Evolutionary conservation across 1,140 invertebrate species (phyloP), one percentile per base, ranked within the genome.

Genomic region (Cardiocondyla obscurior): DNA sequence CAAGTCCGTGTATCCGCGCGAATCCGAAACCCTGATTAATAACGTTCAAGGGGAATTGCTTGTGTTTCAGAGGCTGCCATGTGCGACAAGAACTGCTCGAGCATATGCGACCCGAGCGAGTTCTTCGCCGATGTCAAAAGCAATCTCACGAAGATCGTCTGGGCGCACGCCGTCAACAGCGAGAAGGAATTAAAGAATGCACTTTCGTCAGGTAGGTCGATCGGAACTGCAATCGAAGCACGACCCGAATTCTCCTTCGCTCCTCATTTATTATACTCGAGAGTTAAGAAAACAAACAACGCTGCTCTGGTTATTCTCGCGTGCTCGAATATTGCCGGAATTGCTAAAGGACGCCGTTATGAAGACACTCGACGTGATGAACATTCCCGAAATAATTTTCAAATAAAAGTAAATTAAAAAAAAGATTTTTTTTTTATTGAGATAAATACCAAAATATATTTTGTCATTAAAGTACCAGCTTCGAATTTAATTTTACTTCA

Each of bases 131-230:
- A 91, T 0, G 73, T 94, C 46, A 76, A 93, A 1, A 89, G 88
- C 7, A 97, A 98, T 92, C 92, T 97, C 55, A 97, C 96, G 2
- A 95, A 95, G 81, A 94, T 98, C 3, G 96, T 95, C 25, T 99
- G 98, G 98, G 96, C 96, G 6, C 97, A 98, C 93, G 97, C 96
- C 1, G 97, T 97, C 3, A 98, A 98, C 91, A 96, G 94, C 87
- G 94, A 95, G 86, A 91, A 91, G 0, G 92, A 95, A 55, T 93
- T 98, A 16, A 90, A 95, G 3, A 91, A 94, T 8, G 96, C 96
- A 67, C 91, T 98, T 86, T 92, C 57, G 93, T 76, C 85, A 60
- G 82, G 95, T 96, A 92, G 89, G 89, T 87, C 83, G 22, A 46
- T 72, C 16, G 14, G 42, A 39, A 14, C 5, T 58, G 36, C 25